Evolutionary conservation across 1,140 invertebrate genomes (phyloP).

Genomic region (Dufourea novaeangliae): DNA sequence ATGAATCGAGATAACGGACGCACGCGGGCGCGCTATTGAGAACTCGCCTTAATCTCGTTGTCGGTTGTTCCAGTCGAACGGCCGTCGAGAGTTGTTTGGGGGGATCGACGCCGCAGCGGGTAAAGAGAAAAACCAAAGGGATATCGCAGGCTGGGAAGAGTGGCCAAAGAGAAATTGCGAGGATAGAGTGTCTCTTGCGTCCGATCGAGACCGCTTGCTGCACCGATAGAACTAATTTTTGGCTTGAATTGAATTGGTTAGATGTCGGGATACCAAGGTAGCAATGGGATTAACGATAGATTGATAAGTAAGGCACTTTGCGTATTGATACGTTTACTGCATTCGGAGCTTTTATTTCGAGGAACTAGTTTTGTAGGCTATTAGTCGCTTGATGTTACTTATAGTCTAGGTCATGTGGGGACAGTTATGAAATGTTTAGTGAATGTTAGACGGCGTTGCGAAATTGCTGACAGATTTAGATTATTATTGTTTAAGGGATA

Average conservation of each 20-base stretch:
- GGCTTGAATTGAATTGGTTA: too few relatives aligned
- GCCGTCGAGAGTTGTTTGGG: conserved; percentile 43
- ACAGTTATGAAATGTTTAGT: too few relatives aligned
- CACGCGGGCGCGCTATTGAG: conserved; percentile 58
- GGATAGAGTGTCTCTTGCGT: not conserved
- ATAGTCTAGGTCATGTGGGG: too few relatives aligned
- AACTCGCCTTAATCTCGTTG: conserved; percentile 69
- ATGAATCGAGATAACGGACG: conserved; percentile 68
- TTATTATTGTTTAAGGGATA: too few relatives aligned
- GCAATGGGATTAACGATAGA: not conserved
- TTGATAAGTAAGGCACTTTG: not conserved
- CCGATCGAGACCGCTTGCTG: not conserved
- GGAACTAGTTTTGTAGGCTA: not conserved
- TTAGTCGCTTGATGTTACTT: too few relatives aligned
- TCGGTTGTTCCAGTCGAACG: conserved; percentile 57
- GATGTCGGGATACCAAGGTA: not conserved
- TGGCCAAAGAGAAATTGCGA: conserved; percentile 14
- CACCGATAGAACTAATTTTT: not conserved
- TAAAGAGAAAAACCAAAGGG: conserved; percentile 19
- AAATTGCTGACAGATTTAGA: too few relatives aligned
- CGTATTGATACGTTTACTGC: not conserved
- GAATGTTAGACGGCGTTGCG: too few relatives aligned
- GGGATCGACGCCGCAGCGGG: conserved; percentile 22
- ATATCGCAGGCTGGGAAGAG: conserved; percentile 7
- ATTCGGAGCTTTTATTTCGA: not conserved